Evolutionary conservation across 2,797 vertebrate genomes (phyloP).

Genomic region (Sciaenops ocellatus): DNA sequence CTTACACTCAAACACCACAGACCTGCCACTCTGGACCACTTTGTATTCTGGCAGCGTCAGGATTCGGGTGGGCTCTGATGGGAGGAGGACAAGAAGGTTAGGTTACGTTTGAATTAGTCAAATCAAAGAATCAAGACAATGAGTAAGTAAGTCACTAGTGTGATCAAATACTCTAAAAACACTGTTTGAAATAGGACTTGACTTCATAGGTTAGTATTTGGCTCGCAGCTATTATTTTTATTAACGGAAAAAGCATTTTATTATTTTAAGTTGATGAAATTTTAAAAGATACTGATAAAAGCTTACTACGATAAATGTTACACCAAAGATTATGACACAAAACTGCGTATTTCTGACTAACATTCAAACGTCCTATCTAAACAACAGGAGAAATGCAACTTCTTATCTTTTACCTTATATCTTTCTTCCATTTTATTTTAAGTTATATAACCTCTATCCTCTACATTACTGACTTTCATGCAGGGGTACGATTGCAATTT

Average conservation of each 20-base stretch:
- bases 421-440: not conserved
- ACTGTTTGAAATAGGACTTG: not conserved
- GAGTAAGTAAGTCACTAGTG: not conserved
- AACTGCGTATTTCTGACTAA: not conserved
- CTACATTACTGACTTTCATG: not conserved
- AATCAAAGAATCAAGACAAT: not conserved
- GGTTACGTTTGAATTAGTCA: not conserved
- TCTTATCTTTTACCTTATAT: not conserved
- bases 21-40: conserved; percentile 88
- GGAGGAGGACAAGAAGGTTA: not conserved
- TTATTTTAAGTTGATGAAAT: not conserved
- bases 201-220: not conserved
- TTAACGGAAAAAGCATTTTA: not conserved
- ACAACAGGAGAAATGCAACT: not conserved
- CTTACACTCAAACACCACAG: conserved; percentile 93
- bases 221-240: not conserved
- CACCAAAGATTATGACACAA: not conserved
- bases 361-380: not conserved
- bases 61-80: conserved; percentile 94
- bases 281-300: not conserved
- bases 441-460: not conserved
- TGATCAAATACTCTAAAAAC: not conserved
- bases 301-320: not conserved
- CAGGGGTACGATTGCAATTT: not conserved
- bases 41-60: conserved; percentile 93